Base-by-base conservation (phyloP, 64 coral and sea anemone genomes). In the Hydrozoanthus tunicans region DNA sequence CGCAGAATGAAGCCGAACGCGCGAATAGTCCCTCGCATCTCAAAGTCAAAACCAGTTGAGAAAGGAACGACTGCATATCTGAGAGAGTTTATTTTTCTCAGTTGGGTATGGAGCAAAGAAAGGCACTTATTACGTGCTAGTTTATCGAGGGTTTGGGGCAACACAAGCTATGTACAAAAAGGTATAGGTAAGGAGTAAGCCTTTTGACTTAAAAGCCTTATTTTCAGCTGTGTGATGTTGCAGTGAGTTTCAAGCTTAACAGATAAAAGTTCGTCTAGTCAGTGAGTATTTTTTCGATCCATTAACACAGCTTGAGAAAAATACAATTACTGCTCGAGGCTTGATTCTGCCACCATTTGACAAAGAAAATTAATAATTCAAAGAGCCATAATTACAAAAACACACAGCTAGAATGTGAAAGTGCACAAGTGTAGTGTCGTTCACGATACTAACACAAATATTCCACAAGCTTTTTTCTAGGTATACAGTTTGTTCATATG, bases 341-440 rank as follows among this genome's bases (percentile, higher is more conserved):
- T 53, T n/a, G 61, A 71, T 71, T 17, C 7, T 86, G 56, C 83
- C 5, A 54, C 5, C 14, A 71, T 72, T 9, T 86, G 52, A 58
- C 83, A 86, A 62, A 62, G 64, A 86, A 72, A 15, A 86, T 86
- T 71, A 86, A 86, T 86, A 72, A 86, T 73, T 86, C 10, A 86
- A 73, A 23, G 25, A 52, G 13, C 6, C 64, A 51, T 74, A 25
- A 23, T 5, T 20, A 15, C 66, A 17, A 43, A 43, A 43, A 43
- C 32, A 43, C 32, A 43, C 32, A 43, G n/a, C 61, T 80, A 17
- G 32, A 43, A 43, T 43, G 32, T 43, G 32, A 43, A 43, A 43
- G 32, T 43, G 32, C 32, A 43, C 32, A 43, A 43, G 32, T 43
- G 32, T 43, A 43, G 32, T 43, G 32, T 43, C 32, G 32, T 43